These are phyloP conservation scores for Lapara coniferarum DNA, from an alignment of 2,888 invertebrate genomes.

Conservation along the genomic window DNA sequence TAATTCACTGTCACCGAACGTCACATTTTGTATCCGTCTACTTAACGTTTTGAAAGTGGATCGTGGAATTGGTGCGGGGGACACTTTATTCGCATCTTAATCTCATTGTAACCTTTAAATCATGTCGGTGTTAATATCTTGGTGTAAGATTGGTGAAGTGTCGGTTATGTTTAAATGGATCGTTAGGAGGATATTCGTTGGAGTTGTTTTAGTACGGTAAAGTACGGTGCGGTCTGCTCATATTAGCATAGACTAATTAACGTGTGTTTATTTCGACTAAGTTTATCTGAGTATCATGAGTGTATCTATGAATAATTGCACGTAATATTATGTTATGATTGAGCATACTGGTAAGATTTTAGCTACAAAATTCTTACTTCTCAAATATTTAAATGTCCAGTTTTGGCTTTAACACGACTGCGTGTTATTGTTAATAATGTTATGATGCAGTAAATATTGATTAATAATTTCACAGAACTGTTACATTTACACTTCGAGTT, in stretches of 20 bases:
- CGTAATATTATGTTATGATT: too few species aligned
- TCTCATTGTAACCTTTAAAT: slow-evolving; percentile 14
- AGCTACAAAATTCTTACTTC: background rate
- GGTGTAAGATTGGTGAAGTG: slow-evolving; percentile 12
- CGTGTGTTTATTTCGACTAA: background rate
- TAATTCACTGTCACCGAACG: slow-evolving; percentile 29
- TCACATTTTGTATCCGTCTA: slow-evolving; percentile 28
- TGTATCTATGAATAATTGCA: background rate
- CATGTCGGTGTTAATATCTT: slow-evolving; percentile 19
- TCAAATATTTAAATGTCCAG: background rate
- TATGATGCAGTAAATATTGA: slow-evolving; percentile 14
- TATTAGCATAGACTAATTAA: background rate
- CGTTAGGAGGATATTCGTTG: slow-evolving; percentile 8
- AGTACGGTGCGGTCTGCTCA: background rate
- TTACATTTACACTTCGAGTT: background rate
- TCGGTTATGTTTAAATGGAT: slow-evolving; percentile 5
- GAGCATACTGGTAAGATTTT: too few species aligned
- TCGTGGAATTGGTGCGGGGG: slow-evolving; percentile 19
- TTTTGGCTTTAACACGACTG: background rate
- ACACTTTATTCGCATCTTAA: slow-evolving; percentile 20
- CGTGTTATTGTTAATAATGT: background rate
- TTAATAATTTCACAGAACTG: slow-evolving; percentile 1
- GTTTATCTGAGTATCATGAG: background rate
- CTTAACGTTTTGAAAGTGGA: slow-evolving; percentile 24
- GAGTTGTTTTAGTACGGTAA: background rate